These are phyloP conservation scores for Eulemur macaco DNA, from an alignment of 2,113 vertebrate species.

Conservation along the genomic window DNA sequence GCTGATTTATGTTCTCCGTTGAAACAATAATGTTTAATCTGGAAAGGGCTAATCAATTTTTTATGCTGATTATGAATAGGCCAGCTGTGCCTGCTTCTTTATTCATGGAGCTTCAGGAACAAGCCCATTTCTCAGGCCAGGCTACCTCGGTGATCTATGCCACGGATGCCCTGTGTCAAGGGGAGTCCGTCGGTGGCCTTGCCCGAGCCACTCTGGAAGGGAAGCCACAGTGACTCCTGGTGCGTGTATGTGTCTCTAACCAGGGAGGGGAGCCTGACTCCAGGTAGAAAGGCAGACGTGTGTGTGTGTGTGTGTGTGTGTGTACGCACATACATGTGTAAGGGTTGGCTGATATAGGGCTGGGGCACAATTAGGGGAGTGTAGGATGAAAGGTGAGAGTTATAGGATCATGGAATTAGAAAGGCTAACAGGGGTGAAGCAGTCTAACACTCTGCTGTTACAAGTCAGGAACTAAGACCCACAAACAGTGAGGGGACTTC, in stretches of 20 bases:
- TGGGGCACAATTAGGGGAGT: neutral
- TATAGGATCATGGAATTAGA: neutral
- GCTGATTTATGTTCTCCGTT: conserved; percentile 86
- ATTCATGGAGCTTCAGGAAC: conserved; percentile 85
- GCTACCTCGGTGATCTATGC: conserved; percentile 78
- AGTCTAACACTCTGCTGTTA: neutral
- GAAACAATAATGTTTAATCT: conserved; percentile 90
- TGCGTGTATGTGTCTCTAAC: neutral
- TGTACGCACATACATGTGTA: rapidly evolving
- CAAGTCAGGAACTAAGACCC: neutral
- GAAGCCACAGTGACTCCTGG: neutral
- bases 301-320: neutral
- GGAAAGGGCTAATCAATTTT: conserved; percentile 90
- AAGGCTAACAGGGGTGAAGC: neutral
- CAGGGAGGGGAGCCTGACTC: neutral
- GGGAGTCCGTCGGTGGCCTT: conserved; percentile 58
- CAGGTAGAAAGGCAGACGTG: neutral
- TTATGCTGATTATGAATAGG: conserved; percentile 90
- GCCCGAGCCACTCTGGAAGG: conserved; percentile 11
- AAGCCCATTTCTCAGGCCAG: conserved; percentile 79
- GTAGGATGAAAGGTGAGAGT: neutral
- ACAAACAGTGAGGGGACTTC: neutral
- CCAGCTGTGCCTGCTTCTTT: conserved; percentile 90
- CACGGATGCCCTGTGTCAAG: conserved; percentile 59
- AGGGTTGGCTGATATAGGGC: neutral